Evolutionary conservation across 1,140 invertebrate species (phyloP), one percentile per base, ranked within the genome.

Genomic region (Glomeris maerens): DNA sequence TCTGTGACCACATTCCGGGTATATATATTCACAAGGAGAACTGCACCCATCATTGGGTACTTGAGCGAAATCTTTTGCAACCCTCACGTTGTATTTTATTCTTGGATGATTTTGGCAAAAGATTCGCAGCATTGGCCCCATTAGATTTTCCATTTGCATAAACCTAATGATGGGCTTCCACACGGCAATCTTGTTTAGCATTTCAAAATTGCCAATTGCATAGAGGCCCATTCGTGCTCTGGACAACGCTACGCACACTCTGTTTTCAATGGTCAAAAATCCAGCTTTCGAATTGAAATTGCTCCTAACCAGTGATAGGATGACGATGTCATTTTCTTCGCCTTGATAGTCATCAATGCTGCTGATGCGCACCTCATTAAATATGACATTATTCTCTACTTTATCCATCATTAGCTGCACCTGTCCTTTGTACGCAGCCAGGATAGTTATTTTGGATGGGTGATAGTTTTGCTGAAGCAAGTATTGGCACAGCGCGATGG

Each of bases 311-410:
- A 91, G 66, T 0, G 87, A 90, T 7, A 91, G 60, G 2, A 92
- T 60, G 49, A 91, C 80, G 26, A 92, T 86, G 55, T 85, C 78
- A 31, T 78, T 82, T 65, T 92, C 87, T 63, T 89, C 80, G 1
- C 87, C 86, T 72, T 89, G 84, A 61, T 76, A 89, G 62, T 83
- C 86, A 63, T 91, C 87, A 1, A 90, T 76, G 3, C 77, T 75
- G 29, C 75, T 74, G 20, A 87, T 72, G 46, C 59, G 47, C 10
- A 48, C 3, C 3, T 23, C 31, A 5, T 39, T 23, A 3, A 10
- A 21, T 13, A 42, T 42, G 21, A 17, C 17, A 5, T 42, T 39
- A n/a, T 3, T 25, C 10, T 7, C 10, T 21, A 17, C 17, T 36
- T 36, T n/a, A n/a, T n/a, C n/a, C n/a, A n/a, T n/a, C 31, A 36